These are phyloP conservation scores for Ophion obscuratus DNA, from an alignment of 2,888 invertebrate genomes.

Conservation along the genomic window DNA sequence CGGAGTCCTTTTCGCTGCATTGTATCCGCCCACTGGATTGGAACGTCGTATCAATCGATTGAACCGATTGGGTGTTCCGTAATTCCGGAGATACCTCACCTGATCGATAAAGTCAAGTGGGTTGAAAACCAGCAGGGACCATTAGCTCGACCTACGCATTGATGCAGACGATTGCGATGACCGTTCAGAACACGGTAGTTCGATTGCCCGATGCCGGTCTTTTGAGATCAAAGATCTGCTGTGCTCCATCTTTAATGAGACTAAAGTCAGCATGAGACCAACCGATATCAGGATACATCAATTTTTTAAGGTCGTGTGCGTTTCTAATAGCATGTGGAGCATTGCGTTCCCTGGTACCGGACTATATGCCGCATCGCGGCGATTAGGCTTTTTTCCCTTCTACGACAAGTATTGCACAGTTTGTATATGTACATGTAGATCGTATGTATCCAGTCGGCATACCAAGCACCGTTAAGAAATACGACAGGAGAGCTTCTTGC, in stretches of 20 bases:
- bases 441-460: neutral
- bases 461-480: constrained; percentile 7
- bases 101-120: constrained; percentile 6
- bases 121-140: constrained; percentile 12
- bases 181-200: neutral
- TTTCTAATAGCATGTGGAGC: constrained; percentile 60
- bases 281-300: constrained; percentile 41
- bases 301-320: neutral
- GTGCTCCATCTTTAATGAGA: constrained; percentile 25
- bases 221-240: constrained; percentile 21
- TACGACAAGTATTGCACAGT: neutral
- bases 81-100: neutral
- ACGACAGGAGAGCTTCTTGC: constrained; percentile 18
- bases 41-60: neutral
- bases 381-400: constrained; percentile 17
- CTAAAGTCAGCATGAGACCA: constrained; percentile 7
- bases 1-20: neutral
- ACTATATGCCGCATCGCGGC: neutral
- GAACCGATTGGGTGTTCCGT: neutral
- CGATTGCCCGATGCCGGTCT: constrained; percentile 9
- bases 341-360: constrained; percentile 36
- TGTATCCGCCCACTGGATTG: neutral
- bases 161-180: neutral
- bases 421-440: neutral
- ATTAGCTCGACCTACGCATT: constrained; percentile 32